phyloP scores from a whole-genome alignment of 2,113 vertebrate species.

The Ariopsis seemanni region DNA sequence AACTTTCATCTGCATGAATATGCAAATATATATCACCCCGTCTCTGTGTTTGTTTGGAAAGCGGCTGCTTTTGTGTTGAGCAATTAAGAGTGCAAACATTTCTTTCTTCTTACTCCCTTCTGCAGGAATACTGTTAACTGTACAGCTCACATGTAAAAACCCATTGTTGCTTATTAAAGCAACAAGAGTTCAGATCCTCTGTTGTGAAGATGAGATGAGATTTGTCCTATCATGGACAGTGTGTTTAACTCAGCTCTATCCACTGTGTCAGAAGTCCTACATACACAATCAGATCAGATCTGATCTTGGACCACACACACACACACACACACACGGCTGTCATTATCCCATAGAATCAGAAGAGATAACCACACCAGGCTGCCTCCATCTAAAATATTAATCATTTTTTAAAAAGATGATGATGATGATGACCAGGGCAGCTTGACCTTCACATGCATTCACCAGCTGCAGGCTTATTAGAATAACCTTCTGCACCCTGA shows the following conservation, averaged over 20 bases:
- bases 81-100: constrained; percentile 79
- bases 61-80: constrained; percentile 71
- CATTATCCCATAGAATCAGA: constrained; percentile 50
- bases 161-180: constrained; percentile 54
- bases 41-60: constrained; percentile 70
- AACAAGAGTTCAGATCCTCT: constrained; percentile 31
- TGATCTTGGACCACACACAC: constrained; percentile 7
- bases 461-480: constrained; percentile 42
- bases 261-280: constrained; percentile 1
- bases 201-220: constrained; percentile 40
- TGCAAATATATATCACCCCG: constrained; percentile 70
- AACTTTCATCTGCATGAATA: constrained; percentile 67
- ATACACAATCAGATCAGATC: neutral
- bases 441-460: constrained; percentile 34
- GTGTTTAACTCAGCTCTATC: constrained; percentile 13
- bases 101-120: constrained; percentile 52
- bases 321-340: constrained; percentile 10
- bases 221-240: constrained; percentile 25
- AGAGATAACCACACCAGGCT: constrained; percentile 18
- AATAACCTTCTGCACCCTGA: constrained; percentile 51
- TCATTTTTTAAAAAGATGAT: constrained; percentile 47
- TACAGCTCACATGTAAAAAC: constrained; percentile 50
- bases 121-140: constrained; percentile 52
- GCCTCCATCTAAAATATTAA: constrained; percentile 53
- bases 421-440: constrained; percentile 50